Conservation (phyloP, 2,888 invertebrate genomes). For the Muschampia plurimacula region DNA sequence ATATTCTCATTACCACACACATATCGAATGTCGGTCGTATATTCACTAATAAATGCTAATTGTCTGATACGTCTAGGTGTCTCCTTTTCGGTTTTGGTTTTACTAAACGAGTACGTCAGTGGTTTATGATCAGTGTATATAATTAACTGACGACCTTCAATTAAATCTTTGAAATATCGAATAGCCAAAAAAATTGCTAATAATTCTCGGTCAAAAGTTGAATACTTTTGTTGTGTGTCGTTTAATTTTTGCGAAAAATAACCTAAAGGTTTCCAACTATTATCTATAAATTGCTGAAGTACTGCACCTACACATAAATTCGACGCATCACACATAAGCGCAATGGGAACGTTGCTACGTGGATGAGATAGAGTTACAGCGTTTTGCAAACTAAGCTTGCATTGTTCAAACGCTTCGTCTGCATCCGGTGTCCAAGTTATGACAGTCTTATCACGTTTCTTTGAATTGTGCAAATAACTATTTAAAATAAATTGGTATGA, state of each 20-base stretch:
- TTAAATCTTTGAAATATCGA: neutral
- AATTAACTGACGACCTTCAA: slow-evolving; percentile 11
- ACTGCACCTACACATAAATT: neutral
- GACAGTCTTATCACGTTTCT: neutral
- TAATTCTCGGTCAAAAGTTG: slow-evolving; percentile 5
- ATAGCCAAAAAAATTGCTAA: slow-evolving; percentile 3
- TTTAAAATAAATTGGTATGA: neutral
- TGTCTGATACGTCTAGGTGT: slow-evolving; percentile 19
- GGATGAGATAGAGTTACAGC: neutral
- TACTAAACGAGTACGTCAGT: neutral
- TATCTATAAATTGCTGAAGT: neutral
- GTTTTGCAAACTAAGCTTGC: neutral
- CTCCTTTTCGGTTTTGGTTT: slow-evolving; percentile 1
- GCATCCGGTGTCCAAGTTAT: neutral
- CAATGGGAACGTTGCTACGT: neutral
- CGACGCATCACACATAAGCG: neutral
- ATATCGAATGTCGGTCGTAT: slow-evolving; percentile 2
- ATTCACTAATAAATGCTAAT: slow-evolving; percentile 11
- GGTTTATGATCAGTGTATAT: slow-evolving; percentile 14
- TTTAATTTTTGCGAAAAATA: neutral
- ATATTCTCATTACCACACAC: neutral
- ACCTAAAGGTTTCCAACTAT: neutral
- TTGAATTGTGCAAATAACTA: neutral
- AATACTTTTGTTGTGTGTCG: neutral
- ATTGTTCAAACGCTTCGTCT: neutral